Base-by-base conservation (phyloP, 1,140 invertebrate genomes). In the Stenopsyche tienmushanensis region DNA sequence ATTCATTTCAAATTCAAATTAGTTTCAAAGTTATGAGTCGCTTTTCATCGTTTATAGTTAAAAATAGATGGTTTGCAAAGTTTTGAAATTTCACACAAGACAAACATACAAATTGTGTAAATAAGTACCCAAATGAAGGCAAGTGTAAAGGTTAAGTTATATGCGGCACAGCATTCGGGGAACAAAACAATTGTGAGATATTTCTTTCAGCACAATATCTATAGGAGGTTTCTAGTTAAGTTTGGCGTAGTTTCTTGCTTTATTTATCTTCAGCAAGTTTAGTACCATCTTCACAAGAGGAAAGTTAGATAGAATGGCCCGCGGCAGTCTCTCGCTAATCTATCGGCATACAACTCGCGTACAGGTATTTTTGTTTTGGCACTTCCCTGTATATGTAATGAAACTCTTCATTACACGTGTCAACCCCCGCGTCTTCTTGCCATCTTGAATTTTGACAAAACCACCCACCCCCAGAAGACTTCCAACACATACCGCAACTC, bases 241-340 rank as follows among this genome's bases (percentile, higher is more conserved):
- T 65, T 24, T 47, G 34, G 44, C 41, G 54, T 41, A 67, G 66
- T 69, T 69, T 62, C 41, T 39, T 64, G 64, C 68, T 70, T 70
- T 70, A 66, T 70, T 70, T 70, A 70, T 70, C 55, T 57, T 63
- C 39, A 18, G 49, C 41, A 65, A 69, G 63, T 66, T 65, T 64
- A 64, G 64, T 44, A 64, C 64, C 59, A 64, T 67, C 62, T 60
- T 64, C 44, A 52, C 15, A 25, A 67, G 42, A 57, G 62, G 39
- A 62, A 67, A 65, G 59, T 66, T 63, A 29, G 64, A 63, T 66
- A 23, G 67, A 66, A 66, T 45, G 66, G 57, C 67, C 54, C 29
- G 54, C 52, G 67, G 67, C 67, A 44, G 58, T 65, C 52, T 23
- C 15, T 18, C 62, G 34, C 58, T 69, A 64, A 70, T 70, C 64